Percentiles rank a stretch among this genome's conserved stretches.
Evolutionary conservation across 2,797 vertebrate genomes (phyloP).

Genomic region (Echiichthys vipera): DNA sequence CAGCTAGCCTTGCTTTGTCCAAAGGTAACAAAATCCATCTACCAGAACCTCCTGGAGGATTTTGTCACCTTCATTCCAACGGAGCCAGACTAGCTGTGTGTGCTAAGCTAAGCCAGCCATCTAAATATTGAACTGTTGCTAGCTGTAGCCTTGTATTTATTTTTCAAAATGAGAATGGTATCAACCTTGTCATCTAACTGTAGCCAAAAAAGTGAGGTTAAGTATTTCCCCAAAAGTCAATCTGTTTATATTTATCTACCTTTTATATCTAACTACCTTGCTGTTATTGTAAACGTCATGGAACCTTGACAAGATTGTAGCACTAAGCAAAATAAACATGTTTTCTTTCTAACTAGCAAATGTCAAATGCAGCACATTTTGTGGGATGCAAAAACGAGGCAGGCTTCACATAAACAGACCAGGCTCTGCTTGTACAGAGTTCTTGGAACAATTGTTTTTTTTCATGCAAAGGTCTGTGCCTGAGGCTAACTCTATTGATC

Average conservation of each 20-base stretch:
- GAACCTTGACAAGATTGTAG: slow-evolving; percentile 22
- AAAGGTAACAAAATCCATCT: too few species aligned
- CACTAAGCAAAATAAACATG: slow-evolving; percentile 48
- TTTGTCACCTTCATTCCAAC: neutral
- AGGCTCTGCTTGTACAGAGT: slow-evolving; percentile 50
- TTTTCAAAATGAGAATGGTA: neutral
- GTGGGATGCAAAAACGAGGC: slow-evolving; percentile 49
- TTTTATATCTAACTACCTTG: neutral
- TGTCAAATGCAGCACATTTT: slow-evolving; percentile 47
- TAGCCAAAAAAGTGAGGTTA: neutral
- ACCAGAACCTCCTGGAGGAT: too few species aligned
- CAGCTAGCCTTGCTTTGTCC: too few species aligned
- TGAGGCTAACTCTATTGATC: slow-evolving; percentile 78
- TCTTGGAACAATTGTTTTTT: slow-evolving; percentile 78
- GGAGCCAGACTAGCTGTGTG: neutral
- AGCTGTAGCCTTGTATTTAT: neutral
- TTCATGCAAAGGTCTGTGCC: slow-evolving; percentile 77
- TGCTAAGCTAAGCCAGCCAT: neutral
- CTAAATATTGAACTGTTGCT: neutral
- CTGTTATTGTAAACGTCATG: slow-evolving; percentile 2
- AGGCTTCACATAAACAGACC: slow-evolving; percentile 52
- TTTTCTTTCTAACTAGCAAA: slow-evolving; percentile 53
- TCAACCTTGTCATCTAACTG: neutral
- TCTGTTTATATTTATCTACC: neutral
- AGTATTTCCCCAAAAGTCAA: neutral